Evolutionary conservation across 2,888 invertebrate species (phyloP).

Genomic region (Chrysolina americana): DNA sequence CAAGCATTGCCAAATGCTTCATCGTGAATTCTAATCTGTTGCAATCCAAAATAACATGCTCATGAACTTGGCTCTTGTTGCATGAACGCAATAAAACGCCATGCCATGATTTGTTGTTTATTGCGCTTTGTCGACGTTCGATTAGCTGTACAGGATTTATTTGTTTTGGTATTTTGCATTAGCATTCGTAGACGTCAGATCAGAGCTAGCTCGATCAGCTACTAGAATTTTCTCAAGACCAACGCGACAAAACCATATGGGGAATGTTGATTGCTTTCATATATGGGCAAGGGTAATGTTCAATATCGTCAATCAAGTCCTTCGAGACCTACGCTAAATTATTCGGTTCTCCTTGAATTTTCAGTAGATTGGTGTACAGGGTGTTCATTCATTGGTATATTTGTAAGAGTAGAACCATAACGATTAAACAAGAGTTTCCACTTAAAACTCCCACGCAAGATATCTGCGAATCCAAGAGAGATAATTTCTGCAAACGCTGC

Average conservation of each 20-base stretch:
- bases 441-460: too few relatives aligned
- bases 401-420: too few relatives aligned
- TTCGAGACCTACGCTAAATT: neutral
- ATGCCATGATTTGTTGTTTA: slow-evolving; percentile 42
- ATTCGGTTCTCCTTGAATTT: neutral
- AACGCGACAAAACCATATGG: neutral
- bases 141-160: slow-evolving; percentile 24
- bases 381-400: too few relatives aligned
- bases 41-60: neutral
- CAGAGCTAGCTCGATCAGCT: neutral
- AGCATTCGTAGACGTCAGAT: neutral
- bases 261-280: neutral
- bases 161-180: slow-evolving; percentile 20
- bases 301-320: neutral
- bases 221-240: neutral
- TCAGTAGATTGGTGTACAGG: too few relatives aligned
- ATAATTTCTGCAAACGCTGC: too few relatives aligned
- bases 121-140: slow-evolving; percentile 22
- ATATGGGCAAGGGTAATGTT: neutral
- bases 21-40: too few relatives aligned
- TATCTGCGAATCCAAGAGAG: too few relatives aligned
- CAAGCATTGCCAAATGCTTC: too few relatives aligned
- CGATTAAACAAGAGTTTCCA: too few relatives aligned
- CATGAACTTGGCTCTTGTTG: slow-evolving; percentile 30
- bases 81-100: slow-evolving; percentile 35